Percentiles rank a stretch among this genome's conserved stretches.
These are phyloP conservation scores for Drosophila lowei DNA, from an alignment of 1,140 invertebrate genomes.

Conservation along the genomic window DNA sequence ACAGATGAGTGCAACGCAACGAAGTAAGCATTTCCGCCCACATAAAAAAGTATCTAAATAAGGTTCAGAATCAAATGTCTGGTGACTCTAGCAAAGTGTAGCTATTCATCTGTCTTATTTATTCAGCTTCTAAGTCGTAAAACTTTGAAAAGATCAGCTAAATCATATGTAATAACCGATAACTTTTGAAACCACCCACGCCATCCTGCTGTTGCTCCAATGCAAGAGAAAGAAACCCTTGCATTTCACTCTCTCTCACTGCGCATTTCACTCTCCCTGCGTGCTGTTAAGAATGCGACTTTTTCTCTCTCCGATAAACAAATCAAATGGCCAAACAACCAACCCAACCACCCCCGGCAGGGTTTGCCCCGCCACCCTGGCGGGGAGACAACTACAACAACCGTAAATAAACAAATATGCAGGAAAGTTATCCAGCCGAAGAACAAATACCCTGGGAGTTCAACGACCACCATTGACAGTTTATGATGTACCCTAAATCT, in stretches of 20 bases:
- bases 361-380: background rate
- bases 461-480: too few relatives aligned
- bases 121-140: too few relatives aligned
- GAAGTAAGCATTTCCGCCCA: too few relatives aligned
- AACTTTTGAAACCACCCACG: conserved; percentile 8
- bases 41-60: background rate
- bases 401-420: conserved; percentile 16
- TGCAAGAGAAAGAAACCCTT: conserved; percentile 10
- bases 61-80: too few relatives aligned
- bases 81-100: too few relatives aligned
- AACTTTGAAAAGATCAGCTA: too few relatives aligned
- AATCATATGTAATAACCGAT: too few relatives aligned
- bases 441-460: too few relatives aligned
- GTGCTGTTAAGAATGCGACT: background rate
- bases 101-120: too few relatives aligned
- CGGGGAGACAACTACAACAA: conserved; percentile 10
- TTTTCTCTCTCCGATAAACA: conserved; percentile 58
- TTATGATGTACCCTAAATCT: too few relatives aligned
- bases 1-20: too few relatives aligned
- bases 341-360: conserved; percentile 1
- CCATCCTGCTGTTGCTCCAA: background rate
- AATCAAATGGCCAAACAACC: conserved; percentile 48
- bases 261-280: conserved; percentile 12
- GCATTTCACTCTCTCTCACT: conserved; percentile 13
- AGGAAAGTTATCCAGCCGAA: too few relatives aligned